phyloP scores from a whole-genome alignment of 64 coral and sea anemone genomes.

The Porites australiensis region DNA sequence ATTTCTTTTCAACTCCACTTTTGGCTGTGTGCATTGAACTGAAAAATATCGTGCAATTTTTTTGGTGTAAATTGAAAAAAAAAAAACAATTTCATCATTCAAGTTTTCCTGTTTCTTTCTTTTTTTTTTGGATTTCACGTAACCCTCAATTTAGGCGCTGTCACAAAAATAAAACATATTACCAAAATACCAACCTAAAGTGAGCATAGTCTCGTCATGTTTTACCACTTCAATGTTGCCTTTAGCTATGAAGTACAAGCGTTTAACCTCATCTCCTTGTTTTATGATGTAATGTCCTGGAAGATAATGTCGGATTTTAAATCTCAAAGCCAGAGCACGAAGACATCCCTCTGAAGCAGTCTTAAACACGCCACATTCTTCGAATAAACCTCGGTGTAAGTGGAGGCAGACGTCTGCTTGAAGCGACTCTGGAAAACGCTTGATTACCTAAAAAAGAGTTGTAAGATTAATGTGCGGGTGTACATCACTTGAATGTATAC shows the following conservation, averaged over 20 bases:
- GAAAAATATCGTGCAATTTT: too few relatives aligned
- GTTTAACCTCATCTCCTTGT: constrained; percentile 85
- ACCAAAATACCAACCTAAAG: constrained; percentile 59
- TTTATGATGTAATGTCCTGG: constrained; percentile 92
- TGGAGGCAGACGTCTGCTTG: constrained; percentile 88
- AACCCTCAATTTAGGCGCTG: too few relatives aligned
- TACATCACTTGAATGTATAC: too few relatives aligned
- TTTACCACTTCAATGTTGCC: constrained; percentile 90
- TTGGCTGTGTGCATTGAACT: too few relatives aligned
- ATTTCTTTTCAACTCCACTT: too few relatives aligned
- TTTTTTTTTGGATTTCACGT: too few relatives aligned
- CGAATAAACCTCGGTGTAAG: constrained; percentile 79
- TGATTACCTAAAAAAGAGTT: constrained; percentile 79
- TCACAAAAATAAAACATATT: not conserved
- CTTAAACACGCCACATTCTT: constrained; percentile 79
- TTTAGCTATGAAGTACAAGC: constrained; percentile 86
- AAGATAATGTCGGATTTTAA: constrained; percentile 83
- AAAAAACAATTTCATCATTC: too few relatives aligned
- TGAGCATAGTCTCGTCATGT: constrained; percentile 68
- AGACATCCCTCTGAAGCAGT: constrained; percentile 79
- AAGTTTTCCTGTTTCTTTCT: too few relatives aligned
- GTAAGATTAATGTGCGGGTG: not conserved
- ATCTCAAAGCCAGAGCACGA: constrained; percentile 80
- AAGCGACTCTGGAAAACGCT: constrained; percentile 85
- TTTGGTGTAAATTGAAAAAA: too few relatives aligned